These are phyloP conservation scores for Mustela lutreola DNA, from an alignment of 2,113 vertebrate genomes.

Conservation along the genomic window DNA sequence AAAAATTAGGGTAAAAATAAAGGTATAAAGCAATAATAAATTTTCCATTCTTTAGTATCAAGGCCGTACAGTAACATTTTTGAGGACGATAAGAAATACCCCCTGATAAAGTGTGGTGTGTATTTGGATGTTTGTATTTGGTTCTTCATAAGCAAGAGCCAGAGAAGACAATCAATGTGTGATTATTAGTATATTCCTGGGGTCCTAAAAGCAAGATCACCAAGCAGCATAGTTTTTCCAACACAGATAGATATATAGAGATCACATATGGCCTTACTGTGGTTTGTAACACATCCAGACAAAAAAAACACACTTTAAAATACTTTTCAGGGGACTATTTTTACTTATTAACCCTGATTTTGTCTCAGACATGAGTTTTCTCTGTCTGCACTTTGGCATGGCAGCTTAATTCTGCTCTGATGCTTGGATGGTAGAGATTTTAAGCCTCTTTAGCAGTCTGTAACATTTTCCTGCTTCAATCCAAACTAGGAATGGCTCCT, in stretches of 20 bases:
- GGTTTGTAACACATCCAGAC: not conserved
- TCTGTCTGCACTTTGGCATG: not conserved
- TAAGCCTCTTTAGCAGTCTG: not conserved
- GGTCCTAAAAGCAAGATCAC: not conserved
- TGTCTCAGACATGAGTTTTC: not conserved
- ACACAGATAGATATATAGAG: not conserved
- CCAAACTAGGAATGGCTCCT: slow-evolving; percentile 11
- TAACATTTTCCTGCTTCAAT: not conserved
- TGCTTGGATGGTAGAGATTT: not conserved
- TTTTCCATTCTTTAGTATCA: not conserved
- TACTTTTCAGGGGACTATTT: not conserved
- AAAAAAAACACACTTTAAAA: not conserved
- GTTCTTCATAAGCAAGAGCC: not conserved
- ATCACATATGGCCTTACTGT: not conserved
- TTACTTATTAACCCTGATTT: not conserved
- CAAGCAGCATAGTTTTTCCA: not conserved
- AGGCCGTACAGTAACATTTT: not conserved
- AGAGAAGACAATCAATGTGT: not conserved
- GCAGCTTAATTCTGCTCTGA: not conserved
- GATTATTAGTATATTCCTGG: not conserved
- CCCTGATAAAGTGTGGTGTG: not conserved
- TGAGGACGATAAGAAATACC: not conserved
- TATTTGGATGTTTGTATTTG: not conserved
- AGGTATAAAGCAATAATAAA: not conserved
- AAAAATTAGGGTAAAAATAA: not conserved